phyloP scores from a whole-genome alignment of 2,888 invertebrate species.

The Acanthoscelides obtectus region DNA sequence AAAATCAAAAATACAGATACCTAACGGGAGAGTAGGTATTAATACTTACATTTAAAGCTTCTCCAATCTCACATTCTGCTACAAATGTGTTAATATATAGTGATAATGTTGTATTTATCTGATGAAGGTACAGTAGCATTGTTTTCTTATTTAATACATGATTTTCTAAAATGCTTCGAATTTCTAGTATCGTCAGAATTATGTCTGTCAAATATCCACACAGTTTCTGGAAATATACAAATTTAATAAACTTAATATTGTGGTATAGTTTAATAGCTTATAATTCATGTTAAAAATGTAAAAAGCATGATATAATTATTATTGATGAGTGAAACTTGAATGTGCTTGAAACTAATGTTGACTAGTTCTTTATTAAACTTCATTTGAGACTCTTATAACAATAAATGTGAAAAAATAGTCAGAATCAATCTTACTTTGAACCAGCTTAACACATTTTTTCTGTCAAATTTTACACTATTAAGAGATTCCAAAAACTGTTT shows the following conservation, averaged over 20 bases:
- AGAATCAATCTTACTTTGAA: constrained; percentile 16
- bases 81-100: constrained; percentile 25
- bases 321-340: too few relatives aligned
- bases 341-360: too few relatives aligned
- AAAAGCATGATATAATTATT: too few relatives aligned
- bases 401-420: background rate
- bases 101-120: constrained; percentile 24
- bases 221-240: constrained; percentile 20
- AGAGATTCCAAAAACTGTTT: constrained; percentile 11
- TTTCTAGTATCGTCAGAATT: constrained; percentile 16
- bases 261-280: too few relatives aligned
- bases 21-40: too few relatives aligned
- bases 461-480: constrained; percentile 7
- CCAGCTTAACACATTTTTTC: constrained; percentile 17
- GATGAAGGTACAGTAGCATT: constrained; percentile 22
- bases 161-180: constrained; percentile 12
- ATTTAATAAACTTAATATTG: background rate
- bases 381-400: too few relatives aligned
- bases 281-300: too few relatives aligned
- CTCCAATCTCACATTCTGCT: constrained; percentile 21
- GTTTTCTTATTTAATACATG: constrained; percentile 14
- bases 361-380: too few relatives aligned
- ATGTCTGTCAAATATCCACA: constrained; percentile 19
- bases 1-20: too few relatives aligned
- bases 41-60: constrained; percentile 22